A percentile compares a stretch with the other conserved stretches of the same genome.
Conservation (phyloP, 2,888 invertebrate species). For the Tipula vernalis region DNA sequence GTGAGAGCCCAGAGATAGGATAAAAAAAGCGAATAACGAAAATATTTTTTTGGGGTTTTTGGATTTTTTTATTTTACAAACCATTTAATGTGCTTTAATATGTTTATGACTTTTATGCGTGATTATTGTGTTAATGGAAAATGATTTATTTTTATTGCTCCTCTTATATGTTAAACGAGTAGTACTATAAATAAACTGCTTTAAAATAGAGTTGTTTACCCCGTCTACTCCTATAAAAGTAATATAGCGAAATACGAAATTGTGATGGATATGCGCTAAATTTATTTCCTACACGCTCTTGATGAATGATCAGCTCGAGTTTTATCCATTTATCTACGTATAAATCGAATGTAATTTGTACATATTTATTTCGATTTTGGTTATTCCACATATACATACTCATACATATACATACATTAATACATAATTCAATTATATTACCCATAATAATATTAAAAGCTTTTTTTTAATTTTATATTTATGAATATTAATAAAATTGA, state of each 20-base stretch:
- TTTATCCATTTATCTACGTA: not conserved
- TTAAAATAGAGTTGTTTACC: not conserved
- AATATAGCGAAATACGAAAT: not conserved
- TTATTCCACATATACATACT: no score
- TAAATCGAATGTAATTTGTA: not conserved
- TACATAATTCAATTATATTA: not conserved
- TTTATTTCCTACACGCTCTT: not conserved
- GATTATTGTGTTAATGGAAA: not conserved
- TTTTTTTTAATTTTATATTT: not conserved
- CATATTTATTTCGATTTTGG: not conserved
- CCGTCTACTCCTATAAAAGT: not conserved
- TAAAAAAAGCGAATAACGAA: not conserved
- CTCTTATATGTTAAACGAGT: not conserved
- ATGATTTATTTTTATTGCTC: not conserved
- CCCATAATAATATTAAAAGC: not conserved
- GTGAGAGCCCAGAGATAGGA: not conserved
- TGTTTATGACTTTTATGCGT: conserved; percentile 4
- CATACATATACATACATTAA: no score
- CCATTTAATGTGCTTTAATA: conserved; percentile 4
- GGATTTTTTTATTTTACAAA: not conserved
- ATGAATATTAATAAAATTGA: not conserved
- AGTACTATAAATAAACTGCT: not conserved
- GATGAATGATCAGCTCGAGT: not conserved
- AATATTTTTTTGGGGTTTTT: not conserved
- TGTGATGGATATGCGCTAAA: not conserved